Evolutionary conservation across 2,113 vertebrate genomes (phyloP), one percentile per base, ranked within the genome.

Genomic region (Osmerus mordax): DNA sequence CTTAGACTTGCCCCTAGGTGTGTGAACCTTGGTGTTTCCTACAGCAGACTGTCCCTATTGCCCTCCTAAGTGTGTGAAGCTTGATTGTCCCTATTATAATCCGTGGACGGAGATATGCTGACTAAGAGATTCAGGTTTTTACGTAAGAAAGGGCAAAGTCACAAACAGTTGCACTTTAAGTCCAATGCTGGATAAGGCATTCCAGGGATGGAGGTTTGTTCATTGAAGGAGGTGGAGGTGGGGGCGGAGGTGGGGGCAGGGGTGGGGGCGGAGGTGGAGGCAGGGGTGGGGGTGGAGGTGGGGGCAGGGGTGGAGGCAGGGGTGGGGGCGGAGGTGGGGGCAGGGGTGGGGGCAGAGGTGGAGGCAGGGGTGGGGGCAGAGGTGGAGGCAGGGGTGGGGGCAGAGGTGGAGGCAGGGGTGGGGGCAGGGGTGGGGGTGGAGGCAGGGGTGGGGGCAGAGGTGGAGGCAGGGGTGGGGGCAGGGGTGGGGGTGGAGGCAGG

Each of bases 151-250:
- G 72, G 69, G 41, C 58, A 79, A 82, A 82, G 54, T 74, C 81
- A 79, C 59, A 72, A 73, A 54, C 36, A 70, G 53, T 32, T 83
- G 71, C 67, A 83, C 62, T 47, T 54, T n/a, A 69, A 81, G 60
- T 85, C 79, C 69, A 81, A 73, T 81, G 71, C 77, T 78, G 80
- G 78, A 87, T 88, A 90, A 88, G 88, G 87, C 90, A 88, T 85
- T 90, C 73, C 18, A 83, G 59, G 75, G 54, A 70, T 47, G 78
- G 84, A 84, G 52, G 65, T 52, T 76, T 73, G 79, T 32, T 52
- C 51, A 67, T 16, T 28, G 65, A 19, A n/a, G 23, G 28, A 41
- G 6, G 53, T 0, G 21, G 67, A 29, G 28, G 52, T 9, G 13
- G 28, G 28, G 67, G 51, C 25, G 65, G 11, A 1, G 79, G 69